Percentiles rank a stretch among this genome's conserved stretches.
Evolutionary conservation across 2,113 vertebrate genomes (phyloP).

Genomic region (Platycercus adscitus): DNA sequence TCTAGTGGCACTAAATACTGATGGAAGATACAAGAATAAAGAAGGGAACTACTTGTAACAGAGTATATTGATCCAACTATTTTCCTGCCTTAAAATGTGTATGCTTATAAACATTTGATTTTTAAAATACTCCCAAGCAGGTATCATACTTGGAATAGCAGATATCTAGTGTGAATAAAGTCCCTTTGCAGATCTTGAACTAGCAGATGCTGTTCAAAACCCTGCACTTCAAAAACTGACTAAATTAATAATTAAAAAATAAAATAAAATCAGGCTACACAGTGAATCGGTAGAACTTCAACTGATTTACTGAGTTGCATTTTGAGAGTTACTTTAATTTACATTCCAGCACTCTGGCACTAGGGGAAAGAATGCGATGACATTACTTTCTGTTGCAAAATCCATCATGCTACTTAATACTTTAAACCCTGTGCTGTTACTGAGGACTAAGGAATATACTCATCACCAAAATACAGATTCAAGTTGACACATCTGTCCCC

Average conservation of each 20-base stretch:
- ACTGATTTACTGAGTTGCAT: not conserved
- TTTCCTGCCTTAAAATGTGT: not conserved
- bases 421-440: not conserved
- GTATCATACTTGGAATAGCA: not conserved
- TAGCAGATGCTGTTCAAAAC: not conserved
- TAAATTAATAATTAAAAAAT: not conserved
- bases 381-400: not conserved
- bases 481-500: not conserved
- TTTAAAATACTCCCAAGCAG: not conserved
- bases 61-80: not conserved
- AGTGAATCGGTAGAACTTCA: not conserved
- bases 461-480: not conserved
- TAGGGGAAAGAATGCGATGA: not conserved
- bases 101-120: not conserved
- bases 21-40: not conserved
- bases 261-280: not conserved
- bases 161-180: not conserved
- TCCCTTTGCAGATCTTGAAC: not conserved
- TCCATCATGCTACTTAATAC: not conserved
- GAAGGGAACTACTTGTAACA: not conserved
- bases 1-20: not conserved
- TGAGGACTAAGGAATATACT: not conserved
- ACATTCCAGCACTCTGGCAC: not conserved
- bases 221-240: not conserved
- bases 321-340: not conserved